Evolutionary conservation across 2,113 vertebrate genomes (phyloP).

Genomic region (Ptilonorhynchus violaceus): DNA sequence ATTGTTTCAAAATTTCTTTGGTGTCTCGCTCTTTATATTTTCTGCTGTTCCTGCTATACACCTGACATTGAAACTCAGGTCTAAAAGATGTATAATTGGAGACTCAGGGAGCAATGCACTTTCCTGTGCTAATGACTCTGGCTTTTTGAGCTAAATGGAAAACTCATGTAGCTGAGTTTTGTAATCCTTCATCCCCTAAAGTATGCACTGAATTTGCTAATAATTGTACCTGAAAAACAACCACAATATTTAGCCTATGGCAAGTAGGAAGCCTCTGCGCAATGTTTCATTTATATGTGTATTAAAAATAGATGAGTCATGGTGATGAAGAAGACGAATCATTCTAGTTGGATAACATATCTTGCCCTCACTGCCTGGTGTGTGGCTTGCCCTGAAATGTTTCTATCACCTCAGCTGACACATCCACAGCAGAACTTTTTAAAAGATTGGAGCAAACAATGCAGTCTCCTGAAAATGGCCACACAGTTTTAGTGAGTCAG

Average conservation of each 20-base stretch:
- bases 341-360: neutral
- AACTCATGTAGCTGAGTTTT: neutral
- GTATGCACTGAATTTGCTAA: neutral
- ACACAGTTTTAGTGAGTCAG: neutral
- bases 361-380: neutral
- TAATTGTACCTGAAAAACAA: neutral
- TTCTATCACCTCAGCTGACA: neutral
- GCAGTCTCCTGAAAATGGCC: neutral
- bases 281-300: neutral
- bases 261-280: neutral
- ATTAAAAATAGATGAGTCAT: neutral
- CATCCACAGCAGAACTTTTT: neutral
- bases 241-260: neutral
- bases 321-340: neutral
- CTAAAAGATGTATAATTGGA: neutral
- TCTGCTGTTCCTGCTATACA: neutral
- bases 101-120: neutral
- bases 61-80: neutral
- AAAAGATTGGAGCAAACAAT: neutral
- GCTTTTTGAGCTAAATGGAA: neutral
- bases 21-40: neutral
- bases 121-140: neutral
- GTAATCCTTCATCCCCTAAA: neutral
- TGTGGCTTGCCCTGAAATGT: neutral
- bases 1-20: neutral